phyloP scores from a whole-genome alignment of 1,140 invertebrate species.

The Heliconius hewitsoni region DNA sequence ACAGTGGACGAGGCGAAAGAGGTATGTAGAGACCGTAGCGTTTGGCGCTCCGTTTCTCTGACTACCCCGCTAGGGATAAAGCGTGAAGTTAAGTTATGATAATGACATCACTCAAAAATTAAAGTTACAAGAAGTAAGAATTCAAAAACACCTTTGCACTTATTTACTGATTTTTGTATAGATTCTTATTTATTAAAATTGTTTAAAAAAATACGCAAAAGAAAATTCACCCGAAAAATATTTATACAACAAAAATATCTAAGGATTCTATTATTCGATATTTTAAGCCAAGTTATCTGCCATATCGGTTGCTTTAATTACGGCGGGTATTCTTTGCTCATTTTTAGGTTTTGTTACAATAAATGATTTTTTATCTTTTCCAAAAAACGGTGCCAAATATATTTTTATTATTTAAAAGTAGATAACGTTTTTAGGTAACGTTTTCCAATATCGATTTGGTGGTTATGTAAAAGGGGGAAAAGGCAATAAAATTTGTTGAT shows the following conservation, averaged over 20 bases:
- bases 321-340: not conserved
- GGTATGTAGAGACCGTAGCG: too few species aligned
- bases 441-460: not conserved
- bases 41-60: too few species aligned
- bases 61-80: too few species aligned
- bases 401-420: not conserved
- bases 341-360: slow-evolving; percentile 10
- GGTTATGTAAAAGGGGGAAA: too few species aligned
- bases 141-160: not conserved
- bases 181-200: not conserved
- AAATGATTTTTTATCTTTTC: not conserved
- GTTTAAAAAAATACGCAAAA: slow-evolving; percentile 1
- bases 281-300: slow-evolving; percentile 23
- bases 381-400: not conserved
- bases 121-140: not conserved
- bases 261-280: slow-evolving; percentile 21
- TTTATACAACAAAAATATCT: slow-evolving; percentile 15
- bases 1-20: too few species aligned
- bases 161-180: not conserved
- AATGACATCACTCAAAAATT: not conserved
- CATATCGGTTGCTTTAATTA: slow-evolving; percentile 5
- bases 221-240: not conserved
- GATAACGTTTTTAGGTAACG: not conserved
- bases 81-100: too few species aligned
- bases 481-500: too few species aligned